Conservation (phyloP, 2,888 invertebrate genomes). For the Hyposoter didymator region DNA sequence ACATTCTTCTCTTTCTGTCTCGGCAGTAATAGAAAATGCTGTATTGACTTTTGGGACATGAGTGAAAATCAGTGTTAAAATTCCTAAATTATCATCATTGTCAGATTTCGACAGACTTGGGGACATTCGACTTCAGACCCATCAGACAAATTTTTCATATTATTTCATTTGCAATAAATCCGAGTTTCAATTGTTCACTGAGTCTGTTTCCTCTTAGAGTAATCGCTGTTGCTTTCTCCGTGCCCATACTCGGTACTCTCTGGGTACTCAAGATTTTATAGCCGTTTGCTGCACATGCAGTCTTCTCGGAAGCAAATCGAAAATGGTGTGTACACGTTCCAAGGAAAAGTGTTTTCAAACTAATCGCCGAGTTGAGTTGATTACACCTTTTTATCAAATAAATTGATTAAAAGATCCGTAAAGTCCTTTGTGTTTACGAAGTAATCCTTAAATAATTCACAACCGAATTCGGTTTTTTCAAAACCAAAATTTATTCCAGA, state of each 20-base stretch:
- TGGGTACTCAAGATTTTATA: conserved; percentile 21
- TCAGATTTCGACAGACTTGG: neutral
- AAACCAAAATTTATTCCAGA: no score
- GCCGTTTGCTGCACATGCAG: neutral
- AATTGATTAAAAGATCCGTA: neutral
- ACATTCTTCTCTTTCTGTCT: neutral
- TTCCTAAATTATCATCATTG: neutral
- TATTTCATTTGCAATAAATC: conserved; percentile 2
- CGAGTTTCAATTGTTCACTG: conserved; percentile 23
- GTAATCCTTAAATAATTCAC: neutral
- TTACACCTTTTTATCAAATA: neutral
- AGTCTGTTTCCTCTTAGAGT: conserved; percentile 7
- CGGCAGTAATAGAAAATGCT: neutral
- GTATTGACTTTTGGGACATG: neutral
- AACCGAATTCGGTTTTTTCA: neutral
- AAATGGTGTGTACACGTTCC: neutral
- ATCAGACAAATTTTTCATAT: conserved; percentile 14
- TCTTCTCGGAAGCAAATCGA: neutral
- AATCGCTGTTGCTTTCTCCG: conserved; percentile 43
- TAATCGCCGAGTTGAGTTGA: neutral
- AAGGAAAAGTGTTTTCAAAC: neutral
- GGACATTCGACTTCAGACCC: neutral
- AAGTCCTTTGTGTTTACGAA: neutral
- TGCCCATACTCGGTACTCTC: neutral
- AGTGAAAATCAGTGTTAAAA: neutral